phyloP scores from a whole-genome alignment of 2,888 invertebrate species.

The Meganola albula region DNA sequence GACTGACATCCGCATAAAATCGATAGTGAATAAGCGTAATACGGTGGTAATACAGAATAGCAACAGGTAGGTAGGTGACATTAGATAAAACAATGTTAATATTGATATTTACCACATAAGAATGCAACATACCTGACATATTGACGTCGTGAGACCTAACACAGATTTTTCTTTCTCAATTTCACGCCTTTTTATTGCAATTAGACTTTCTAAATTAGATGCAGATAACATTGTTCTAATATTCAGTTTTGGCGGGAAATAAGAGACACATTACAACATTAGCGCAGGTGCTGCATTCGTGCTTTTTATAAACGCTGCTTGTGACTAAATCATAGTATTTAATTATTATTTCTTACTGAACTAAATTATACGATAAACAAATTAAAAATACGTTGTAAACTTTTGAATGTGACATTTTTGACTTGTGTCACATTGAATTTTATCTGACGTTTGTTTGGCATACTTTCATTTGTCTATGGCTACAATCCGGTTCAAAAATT shows the following conservation, averaged over 20 bases:
- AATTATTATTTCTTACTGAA: too few relatives aligned
- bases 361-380: too few relatives aligned
- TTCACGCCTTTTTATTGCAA: constrained; percentile 63
- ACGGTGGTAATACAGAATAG: constrained; percentile 7
- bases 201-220: constrained; percentile 60
- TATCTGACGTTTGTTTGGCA: too few relatives aligned
- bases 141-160: constrained; percentile 41
- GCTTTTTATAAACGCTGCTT: too few relatives aligned
- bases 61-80: constrained; percentile 38
- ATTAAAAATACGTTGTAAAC: too few relatives aligned
- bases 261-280: too few relatives aligned
- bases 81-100: background rate
- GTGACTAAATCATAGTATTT: too few relatives aligned
- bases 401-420: too few relatives aligned
- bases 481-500: too few relatives aligned
- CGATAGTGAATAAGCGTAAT: constrained; percentile 27
- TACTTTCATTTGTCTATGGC: too few relatives aligned
- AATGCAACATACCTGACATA: constrained; percentile 16
- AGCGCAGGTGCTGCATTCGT: too few relatives aligned
- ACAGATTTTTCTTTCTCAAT: constrained; percentile 61
- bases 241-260: constrained; percentile 42
- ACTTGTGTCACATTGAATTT: too few relatives aligned
- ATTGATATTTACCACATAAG: constrained; percentile 11
- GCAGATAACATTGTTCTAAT: constrained; percentile 60
- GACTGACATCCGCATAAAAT: constrained; percentile 31